Conservation (phyloP, 2,797 vertebrate species). For the Pampus argenteus region DNA sequence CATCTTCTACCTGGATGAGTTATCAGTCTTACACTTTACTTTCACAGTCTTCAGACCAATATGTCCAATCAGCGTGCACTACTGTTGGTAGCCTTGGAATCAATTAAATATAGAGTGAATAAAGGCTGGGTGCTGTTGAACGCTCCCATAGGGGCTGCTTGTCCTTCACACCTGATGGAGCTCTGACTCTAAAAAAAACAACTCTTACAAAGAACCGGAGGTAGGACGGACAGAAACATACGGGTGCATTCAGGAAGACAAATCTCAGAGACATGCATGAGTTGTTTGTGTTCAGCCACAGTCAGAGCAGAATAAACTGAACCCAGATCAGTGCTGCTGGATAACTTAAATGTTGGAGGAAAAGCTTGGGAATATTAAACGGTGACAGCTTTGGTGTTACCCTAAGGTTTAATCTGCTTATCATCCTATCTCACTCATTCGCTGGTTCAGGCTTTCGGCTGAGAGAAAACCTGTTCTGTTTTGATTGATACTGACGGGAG, state of each 20-base stretch:
- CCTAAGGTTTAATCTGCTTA: slow-evolving; percentile 17
- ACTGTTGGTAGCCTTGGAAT: slow-evolving; percentile 17
- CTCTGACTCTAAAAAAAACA: too few species aligned
- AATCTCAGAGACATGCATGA: not conserved
- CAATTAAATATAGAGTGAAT: slow-evolving; percentile 32
- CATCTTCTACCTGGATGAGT: not conserved
- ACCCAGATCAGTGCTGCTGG: slow-evolving; percentile 10
- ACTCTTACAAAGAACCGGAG: not conserved
- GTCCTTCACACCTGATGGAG: slow-evolving; percentile 39
- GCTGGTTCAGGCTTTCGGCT: slow-evolving; percentile 3
- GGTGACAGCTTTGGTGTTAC: slow-evolving; percentile 22
- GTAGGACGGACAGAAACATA: not conserved
- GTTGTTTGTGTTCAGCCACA: not conserved
- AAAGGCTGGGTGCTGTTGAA: slow-evolving; percentile 18
- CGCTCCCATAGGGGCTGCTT: slow-evolving; percentile 26
- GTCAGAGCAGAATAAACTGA: slow-evolving; percentile 3
- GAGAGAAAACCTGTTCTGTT: slow-evolving; percentile 7
- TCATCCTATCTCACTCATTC: slow-evolving; percentile 17
- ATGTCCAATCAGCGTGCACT: not conserved
- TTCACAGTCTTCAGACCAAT: not conserved
- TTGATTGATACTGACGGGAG: slow-evolving; percentile 22
- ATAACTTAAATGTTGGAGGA: not conserved
- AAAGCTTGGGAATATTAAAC: slow-evolving; percentile 7
- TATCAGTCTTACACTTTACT: not conserved
- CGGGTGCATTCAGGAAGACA: not conserved